Percentiles rank a stretch among this genome's conserved stretches.
These are phyloP conservation scores for Gadus macrocephalus DNA, from an alignment of 2,113 vertebrate genomes.

Conservation along the genomic window DNA sequence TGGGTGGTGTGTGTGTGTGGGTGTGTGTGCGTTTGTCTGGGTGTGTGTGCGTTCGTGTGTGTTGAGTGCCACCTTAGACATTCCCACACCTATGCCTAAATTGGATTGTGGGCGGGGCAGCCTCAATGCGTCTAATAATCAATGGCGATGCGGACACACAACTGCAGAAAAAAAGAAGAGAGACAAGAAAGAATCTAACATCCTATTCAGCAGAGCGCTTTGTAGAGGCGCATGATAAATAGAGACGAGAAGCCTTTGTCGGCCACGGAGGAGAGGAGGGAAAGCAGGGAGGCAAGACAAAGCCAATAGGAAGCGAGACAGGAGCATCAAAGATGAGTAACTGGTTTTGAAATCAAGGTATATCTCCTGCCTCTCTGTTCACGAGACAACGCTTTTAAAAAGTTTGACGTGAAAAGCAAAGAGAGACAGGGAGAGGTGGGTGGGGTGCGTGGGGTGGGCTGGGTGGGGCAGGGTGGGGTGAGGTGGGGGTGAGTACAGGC, in stretches of 20 bases:
- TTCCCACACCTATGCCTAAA: slow-evolving; percentile 30
- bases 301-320: slow-evolving; percentile 20
- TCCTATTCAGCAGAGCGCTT: slow-evolving; percentile 11
- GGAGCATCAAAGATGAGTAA: slow-evolving; percentile 14
- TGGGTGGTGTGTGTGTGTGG: no score
- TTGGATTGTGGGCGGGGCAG: slow-evolving; percentile 23
- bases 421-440: slow-evolving; percentile 9
- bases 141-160: slow-evolving; percentile 17
- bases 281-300: background rate
- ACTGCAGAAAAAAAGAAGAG: background rate
- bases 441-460: slow-evolving; percentile 24
- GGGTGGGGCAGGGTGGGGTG: background rate
- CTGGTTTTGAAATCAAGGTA: slow-evolving; percentile 44
- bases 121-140: slow-evolving; percentile 23
- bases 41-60: background rate
- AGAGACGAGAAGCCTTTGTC: background rate
- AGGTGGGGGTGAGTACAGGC: slow-evolving; percentile 3
- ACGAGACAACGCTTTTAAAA: slow-evolving; percentile 26
- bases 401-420: slow-evolving; percentile 23
- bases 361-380: slow-evolving; percentile 18
- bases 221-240: background rate
- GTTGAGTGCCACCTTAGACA: slow-evolving; percentile 29
- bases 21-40: no score
- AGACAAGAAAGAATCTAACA: slow-evolving; percentile 26
- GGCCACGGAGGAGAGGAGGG: background rate